phyloP scores from a whole-genome alignment of 2,888 invertebrate species.

The Orthosia gracilis region DNA sequence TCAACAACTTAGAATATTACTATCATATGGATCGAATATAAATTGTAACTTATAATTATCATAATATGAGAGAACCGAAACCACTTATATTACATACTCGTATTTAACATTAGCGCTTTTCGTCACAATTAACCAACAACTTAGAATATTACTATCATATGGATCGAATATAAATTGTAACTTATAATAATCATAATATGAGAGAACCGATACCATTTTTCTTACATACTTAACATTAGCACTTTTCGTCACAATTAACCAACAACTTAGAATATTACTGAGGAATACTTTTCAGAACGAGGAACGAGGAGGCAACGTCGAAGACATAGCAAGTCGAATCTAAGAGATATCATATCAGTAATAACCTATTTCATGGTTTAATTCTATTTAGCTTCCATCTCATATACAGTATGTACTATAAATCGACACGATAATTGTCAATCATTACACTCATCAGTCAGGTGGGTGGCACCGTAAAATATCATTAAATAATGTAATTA shows the following conservation, averaged over 20 bases:
- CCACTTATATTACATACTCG: too few relatives aligned
- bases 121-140: not conserved
- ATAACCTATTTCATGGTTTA: slow-evolving; percentile 27
- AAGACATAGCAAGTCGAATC: not conserved
- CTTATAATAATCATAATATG: not conserved
- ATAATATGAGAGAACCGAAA: too few relatives aligned
- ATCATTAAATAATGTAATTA: slow-evolving; percentile 68
- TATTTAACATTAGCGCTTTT: too few relatives aligned
- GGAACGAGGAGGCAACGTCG: too few relatives aligned
- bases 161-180: not conserved
- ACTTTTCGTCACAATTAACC: too few relatives aligned
- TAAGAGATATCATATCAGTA: slow-evolving; percentile 7
- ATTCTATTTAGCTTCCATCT: slow-evolving; percentile 25
- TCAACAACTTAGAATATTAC: too few relatives aligned
- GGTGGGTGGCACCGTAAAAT: slow-evolving; percentile 62
- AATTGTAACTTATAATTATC: too few relatives aligned
- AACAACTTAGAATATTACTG: not conserved
- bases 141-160: not conserved
- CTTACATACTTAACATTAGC: not conserved
- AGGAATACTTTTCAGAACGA: too few relatives aligned
- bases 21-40: too few relatives aligned
- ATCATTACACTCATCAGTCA: slow-evolving; percentile 67
- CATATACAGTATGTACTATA: slow-evolving; percentile 22
- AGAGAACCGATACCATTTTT: too few relatives aligned
- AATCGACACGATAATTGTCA: slow-evolving; percentile 62